Evolutionary conservation across 2,797 vertebrate genomes (phyloP), one percentile per base, ranked within the genome.

Genomic region (Dermochelys coriacea): DNA sequence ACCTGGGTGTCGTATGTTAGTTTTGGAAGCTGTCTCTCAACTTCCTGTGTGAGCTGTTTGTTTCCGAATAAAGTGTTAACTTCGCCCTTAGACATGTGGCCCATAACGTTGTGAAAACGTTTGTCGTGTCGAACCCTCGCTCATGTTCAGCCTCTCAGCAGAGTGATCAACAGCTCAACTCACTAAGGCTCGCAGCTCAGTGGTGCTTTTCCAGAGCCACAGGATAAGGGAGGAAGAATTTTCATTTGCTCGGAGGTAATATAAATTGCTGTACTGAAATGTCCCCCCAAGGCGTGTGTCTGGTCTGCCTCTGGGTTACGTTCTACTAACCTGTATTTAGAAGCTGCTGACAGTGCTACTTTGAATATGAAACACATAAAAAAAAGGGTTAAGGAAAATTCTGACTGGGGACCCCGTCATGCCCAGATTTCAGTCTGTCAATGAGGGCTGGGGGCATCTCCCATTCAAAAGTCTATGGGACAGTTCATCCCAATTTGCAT

Each of bases 41-140:
- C 37, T 10, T 21, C 21, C 37, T 3, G 18, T n/a, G 8, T 41
- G 37, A 37, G n/a, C 10, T 12, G 37, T 37, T 23, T 25, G 68
- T 68, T 23, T 37, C 68, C 5, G 3, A 12, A 5, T 3, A 19
- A 41, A 25, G 68, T 9, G n/a, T 68, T 37, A 19, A 21, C 8
- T 2, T 41, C 5, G 19, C 64, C 37, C 37, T 37, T 21, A 71
- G 19, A 23, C 19, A n/a, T 12, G 21, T 68, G 34, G n/a, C 34
- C 34, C 18, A 68, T 5, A 37, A 21, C 19, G 21, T 10, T 23
- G 19, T 25, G 68, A 37, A 41, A 37, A 41, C 41, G 19, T 71
- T 41, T 71, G 2, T 25, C 3, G 2, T 41, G 68, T 71, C 0
- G 61, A 34, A 9, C 34, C 34, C 34, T 19, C 8, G 2, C 61